Percentiles rank a stretch among this genome's conserved stretches.
phyloP scores from a whole-genome alignment of 30 jellyfish, hydroid and myxozoan species.

The Cassiopea xamachana region DNA sequence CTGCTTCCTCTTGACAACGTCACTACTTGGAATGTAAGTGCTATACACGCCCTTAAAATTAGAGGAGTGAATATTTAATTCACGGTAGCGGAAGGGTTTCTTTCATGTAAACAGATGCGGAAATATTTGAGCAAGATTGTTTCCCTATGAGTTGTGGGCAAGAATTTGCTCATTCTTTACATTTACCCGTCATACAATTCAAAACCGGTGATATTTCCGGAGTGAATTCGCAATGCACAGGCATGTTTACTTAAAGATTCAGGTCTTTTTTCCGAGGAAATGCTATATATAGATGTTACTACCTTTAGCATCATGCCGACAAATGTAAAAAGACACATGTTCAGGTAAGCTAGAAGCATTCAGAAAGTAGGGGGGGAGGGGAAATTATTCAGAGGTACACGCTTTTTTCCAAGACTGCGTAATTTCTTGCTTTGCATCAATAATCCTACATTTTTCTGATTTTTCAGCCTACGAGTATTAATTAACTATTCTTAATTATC shows the following conservation, averaged over 20 bases:
- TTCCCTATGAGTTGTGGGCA: conserved; percentile 26
- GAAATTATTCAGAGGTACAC: too few relatives aligned
- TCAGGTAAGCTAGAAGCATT: too few relatives aligned
- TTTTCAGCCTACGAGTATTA: too few relatives aligned
- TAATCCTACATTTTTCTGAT: too few relatives aligned
- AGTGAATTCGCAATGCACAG: not conserved
- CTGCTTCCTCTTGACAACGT: not conserved
- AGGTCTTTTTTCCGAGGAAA: not conserved
- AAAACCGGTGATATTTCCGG: conserved; percentile 11
- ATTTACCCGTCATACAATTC: conserved; percentile 39
- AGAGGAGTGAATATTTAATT: not conserved
- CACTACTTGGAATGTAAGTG: conserved; percentile 1
- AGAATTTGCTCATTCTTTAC: not conserved
- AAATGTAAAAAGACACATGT: too few relatives aligned
- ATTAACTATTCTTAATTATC: too few relatives aligned
- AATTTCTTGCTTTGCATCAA: too few relatives aligned
- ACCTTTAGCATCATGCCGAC: too few relatives aligned
- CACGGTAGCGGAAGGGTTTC: not conserved
- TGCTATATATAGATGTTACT: too few relatives aligned
- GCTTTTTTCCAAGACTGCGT: too few relatives aligned
- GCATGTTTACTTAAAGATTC: not conserved
- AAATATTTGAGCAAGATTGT: conserved; percentile 2
- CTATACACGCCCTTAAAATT: not conserved
- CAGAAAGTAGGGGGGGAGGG: too few relatives aligned
- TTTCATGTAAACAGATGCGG: not conserved